Evolutionary conservation across 2,113 vertebrate genomes (phyloP), one percentile per base, ranked within the genome.

Genomic region (Stegostoma tigrinum): DNA sequence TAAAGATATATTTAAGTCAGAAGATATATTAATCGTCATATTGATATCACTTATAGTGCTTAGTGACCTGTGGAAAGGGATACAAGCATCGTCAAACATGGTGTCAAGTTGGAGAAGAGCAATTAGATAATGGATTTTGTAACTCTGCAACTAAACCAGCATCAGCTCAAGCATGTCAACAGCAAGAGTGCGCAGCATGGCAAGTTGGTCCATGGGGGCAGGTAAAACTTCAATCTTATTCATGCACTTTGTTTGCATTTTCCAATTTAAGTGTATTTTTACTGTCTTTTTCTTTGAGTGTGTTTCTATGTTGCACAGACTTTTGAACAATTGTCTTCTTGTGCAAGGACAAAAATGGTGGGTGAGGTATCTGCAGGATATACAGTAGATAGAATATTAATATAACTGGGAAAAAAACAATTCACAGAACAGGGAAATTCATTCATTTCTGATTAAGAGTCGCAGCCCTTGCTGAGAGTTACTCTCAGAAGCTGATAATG

Each of bases 171-270:
- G 96, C 96, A 0, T 99, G 99, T 97, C 99, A 99, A 96, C 99
- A 99, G 96, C 99, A 98, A 96, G 99, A 99, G 96, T 99, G 99
- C 97, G 99, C 99, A 3, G 98, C 99, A 64, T 99, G 99, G 99
- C 99, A 99, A 97, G 98, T 99, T 24, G 99, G 99, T 96, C 98
- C 98, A 0, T 99, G 99, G 99, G 99, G 99, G 96, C 98, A 99
- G 98, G 99, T 99, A 98, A 97, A 97, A 96, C 15, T 93, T 96
- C 96, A 96, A 96, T 95, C 70, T 96, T 96, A 96, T 97, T 64
- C 27, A 12, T 83, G 86, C 4, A 42, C 14, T 66, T 75, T 72
- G 68, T 75, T 8, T 42, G 17, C n/a, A 87, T 19, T 85, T 66
- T 52, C 23, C 23, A 34, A 19, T 10, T 48, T 66, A 14, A 89